Conservation (phyloP, 2,797 vertebrate genomes). For the Sebastolobus alascanus region DNA sequence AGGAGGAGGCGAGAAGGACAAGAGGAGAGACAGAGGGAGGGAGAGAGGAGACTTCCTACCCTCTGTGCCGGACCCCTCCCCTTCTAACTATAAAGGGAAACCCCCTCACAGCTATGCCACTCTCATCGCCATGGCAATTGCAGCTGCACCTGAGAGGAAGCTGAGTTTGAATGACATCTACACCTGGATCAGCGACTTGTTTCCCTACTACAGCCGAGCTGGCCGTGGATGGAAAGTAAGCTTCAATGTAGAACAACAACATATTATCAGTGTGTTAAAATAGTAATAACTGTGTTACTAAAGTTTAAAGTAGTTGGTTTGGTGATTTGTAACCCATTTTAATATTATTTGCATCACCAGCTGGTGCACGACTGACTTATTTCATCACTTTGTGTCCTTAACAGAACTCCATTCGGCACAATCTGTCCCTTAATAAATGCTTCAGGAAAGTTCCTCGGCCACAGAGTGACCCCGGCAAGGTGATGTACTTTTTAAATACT, state of each 20-base stretch:
- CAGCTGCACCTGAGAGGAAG: constrained; percentile 92
- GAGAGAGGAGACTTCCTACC: constrained; percentile 85
- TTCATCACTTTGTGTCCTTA: constrained; percentile 8
- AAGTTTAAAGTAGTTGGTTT: neutral
- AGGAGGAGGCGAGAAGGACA: constrained; percentile 80
- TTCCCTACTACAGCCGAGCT: constrained; percentile 94
- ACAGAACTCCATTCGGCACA: constrained; percentile 99
- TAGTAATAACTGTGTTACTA: neutral
- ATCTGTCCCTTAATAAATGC: constrained; percentile 98
- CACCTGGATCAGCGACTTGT: constrained; percentile 98
- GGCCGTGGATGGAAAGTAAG: constrained; percentile 98
- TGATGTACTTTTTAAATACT: constrained; percentile 68
- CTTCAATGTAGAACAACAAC: neutral
- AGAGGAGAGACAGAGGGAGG: constrained; percentile 87
- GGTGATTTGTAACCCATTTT: neutral
- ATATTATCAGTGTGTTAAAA: neutral
- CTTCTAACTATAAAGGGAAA: constrained; percentile 86
- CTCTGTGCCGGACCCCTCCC: constrained; percentile 65
- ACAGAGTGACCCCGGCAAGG: constrained; percentile 97
- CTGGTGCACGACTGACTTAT: neutral
- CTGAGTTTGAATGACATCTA: constrained; percentile 98
- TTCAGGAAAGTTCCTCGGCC: constrained; percentile 98
- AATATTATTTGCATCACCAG: neutral
- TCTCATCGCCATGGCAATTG: constrained; percentile 96
- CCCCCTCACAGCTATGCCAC: constrained; percentile 98